These are phyloP conservation scores for Drosophila borealis DNA, from an alignment of 2,888 invertebrate genomes.

Conservation along the genomic window DNA sequence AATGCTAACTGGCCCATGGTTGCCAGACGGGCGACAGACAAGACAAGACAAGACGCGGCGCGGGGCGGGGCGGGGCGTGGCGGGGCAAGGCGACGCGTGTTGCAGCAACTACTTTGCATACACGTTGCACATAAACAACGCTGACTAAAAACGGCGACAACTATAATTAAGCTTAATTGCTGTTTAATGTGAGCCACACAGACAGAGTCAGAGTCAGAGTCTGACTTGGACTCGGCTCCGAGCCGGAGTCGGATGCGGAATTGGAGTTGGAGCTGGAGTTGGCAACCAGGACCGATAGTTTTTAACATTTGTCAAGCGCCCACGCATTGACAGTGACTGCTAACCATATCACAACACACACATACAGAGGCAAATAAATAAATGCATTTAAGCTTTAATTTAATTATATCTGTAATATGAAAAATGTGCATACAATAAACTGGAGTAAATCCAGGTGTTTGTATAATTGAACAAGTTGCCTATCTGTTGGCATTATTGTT, in stretches of 20 bases:
- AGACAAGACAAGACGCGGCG: background rate
- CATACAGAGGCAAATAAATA: constrained; percentile 2
- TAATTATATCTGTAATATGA: constrained; percentile 47
- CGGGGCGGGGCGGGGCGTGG: constrained; percentile 8
- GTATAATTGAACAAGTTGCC: constrained; percentile 46
- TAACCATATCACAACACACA: constrained; percentile 31
- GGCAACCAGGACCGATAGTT: constrained; percentile 23
- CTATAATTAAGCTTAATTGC: constrained; percentile 81
- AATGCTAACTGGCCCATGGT: constrained; percentile 63
- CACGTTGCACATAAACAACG: constrained; percentile 71
- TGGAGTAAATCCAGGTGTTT: constrained; percentile 44
- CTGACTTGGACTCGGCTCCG: background rate
- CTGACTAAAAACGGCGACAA: constrained; percentile 78
- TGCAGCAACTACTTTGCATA: constrained; percentile 72
- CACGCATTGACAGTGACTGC: constrained; percentile 46
- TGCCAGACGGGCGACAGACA: constrained; percentile 22
- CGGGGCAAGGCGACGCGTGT: constrained; percentile 37
- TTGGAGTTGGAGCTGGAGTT: constrained; percentile 1
- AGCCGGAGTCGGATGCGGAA: constrained; percentile 5
- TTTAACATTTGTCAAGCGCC: constrained; percentile 48
- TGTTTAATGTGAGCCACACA: constrained; percentile 71
- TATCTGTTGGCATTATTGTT: constrained; percentile 56
- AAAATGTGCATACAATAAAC: constrained; percentile 22
- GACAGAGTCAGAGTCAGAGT: constrained; percentile 3
- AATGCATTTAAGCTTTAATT: constrained; percentile 38